Percentiles rank a stretch among this genome's conserved stretches.
These are phyloP conservation scores for Poecilia picta DNA, from an alignment of 2,797 vertebrate genomes.

Conservation along the genomic window DNA sequence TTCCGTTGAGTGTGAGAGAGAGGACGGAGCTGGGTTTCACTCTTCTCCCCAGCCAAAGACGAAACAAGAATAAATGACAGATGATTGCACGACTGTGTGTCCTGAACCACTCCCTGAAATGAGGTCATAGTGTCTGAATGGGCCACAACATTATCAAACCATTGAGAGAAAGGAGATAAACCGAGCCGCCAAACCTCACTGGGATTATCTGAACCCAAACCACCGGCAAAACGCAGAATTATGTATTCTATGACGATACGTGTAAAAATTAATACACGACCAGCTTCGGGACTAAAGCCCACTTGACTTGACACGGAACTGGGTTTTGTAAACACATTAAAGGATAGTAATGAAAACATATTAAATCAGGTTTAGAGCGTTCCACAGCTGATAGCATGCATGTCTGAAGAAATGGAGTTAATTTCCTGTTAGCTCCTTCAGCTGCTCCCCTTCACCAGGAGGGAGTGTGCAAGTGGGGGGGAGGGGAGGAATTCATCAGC, in stretches of 20 bases:
- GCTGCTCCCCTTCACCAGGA: slow-evolving; percentile 69
- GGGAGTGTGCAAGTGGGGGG: slow-evolving; percentile 48
- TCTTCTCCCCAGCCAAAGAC: slow-evolving; percentile 30
- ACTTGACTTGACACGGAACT: slow-evolving; percentile 7
- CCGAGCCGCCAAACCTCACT: slow-evolving; percentile 8
- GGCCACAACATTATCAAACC: slow-evolving; percentile 41
- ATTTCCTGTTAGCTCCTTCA: slow-evolving; percentile 72
- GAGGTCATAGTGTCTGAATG: slow-evolving; percentile 69
- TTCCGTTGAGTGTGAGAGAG: slow-evolving; percentile 17
- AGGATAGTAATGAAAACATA: slow-evolving; percentile 54
- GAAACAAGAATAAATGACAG: slow-evolving; percentile 31
- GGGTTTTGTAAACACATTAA: slow-evolving; percentile 28
- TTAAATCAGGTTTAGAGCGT: slow-evolving; percentile 61
- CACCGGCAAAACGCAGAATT: not conserved
- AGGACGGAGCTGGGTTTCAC: slow-evolving; percentile 16
- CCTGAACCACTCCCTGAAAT: slow-evolving; percentile 74
- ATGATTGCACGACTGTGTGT: slow-evolving; percentile 46
- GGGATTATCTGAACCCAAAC: not conserved
- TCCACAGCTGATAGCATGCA: slow-evolving; percentile 38
- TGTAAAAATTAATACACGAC: not conserved
- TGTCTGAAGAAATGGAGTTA: slow-evolving; percentile 60
- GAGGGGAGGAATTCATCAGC: slow-evolving; percentile 37
- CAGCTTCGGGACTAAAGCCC: slow-evolving; percentile 7
- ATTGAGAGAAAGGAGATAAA: slow-evolving; percentile 9
- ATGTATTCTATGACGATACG: not conserved